A percentile compares a stretch with the other conserved stretches of the same genome.
These are phyloP conservation scores for Potamilus streckersoni DNA, from an alignment of 1,140 invertebrate species.

Conservation along the genomic window DNA sequence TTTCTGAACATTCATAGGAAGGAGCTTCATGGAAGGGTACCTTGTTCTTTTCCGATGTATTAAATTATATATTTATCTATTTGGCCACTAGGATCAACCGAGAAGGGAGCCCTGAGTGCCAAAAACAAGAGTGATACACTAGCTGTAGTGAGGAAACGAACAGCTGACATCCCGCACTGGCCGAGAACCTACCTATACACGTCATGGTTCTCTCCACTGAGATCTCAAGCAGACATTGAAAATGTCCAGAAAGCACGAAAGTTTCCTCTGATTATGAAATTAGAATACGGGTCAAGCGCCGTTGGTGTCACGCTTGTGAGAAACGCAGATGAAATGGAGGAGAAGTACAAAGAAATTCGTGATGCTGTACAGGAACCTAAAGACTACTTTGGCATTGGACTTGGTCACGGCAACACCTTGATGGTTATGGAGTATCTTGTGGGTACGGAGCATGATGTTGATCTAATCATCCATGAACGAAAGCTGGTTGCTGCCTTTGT, in stretches of 20 bases:
- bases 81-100: constrained; percentile 1
- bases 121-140: constrained; percentile 49
- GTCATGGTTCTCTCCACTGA: constrained; percentile 16
- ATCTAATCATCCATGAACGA: constrained; percentile 41
- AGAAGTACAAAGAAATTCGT: constrained; percentile 26
- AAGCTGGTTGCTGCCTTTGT: constrained; percentile 46
- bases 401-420: constrained; percentile 40
- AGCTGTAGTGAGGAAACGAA: constrained; percentile 12
- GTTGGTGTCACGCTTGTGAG: constrained; percentile 43
- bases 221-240: constrained; percentile 18
- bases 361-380: constrained; percentile 15
- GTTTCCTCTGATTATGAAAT: constrained; percentile 42
- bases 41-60: too few relatives aligned
- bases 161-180: constrained; percentile 40
- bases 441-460: constrained; percentile 50
- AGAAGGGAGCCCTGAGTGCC: constrained; percentile 32
- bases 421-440: constrained; percentile 36
- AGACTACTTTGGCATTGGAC: constrained; percentile 43
- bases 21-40: too few relatives aligned
- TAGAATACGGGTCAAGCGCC: constrained; percentile 48
- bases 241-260: not conserved
- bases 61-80: too few relatives aligned
- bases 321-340: constrained; percentile 26
- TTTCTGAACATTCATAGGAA: too few relatives aligned
- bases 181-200: constrained; percentile 37